phyloP scores from a whole-genome alignment of 1,140 invertebrate species.

The Frieseomelitta varia region DNA sequence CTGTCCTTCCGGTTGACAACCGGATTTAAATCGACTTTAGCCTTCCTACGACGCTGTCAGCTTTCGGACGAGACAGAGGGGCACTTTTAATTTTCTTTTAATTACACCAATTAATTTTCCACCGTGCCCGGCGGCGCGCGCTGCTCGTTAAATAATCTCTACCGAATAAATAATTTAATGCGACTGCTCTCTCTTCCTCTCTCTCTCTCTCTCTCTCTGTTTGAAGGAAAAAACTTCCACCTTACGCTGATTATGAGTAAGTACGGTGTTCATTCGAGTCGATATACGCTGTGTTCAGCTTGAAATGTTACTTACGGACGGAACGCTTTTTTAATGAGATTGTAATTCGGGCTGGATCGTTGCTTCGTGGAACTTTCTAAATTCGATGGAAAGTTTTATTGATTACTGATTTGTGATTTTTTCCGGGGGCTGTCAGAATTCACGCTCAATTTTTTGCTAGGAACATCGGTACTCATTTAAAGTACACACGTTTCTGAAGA shows the following conservation, averaged over 20 bases:
- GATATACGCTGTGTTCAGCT: neutral
- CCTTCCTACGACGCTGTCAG: constrained; percentile 53
- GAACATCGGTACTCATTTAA: neutral
- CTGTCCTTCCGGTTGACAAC: constrained; percentile 46
- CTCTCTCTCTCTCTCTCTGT: neutral
- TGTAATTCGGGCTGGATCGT: neutral
- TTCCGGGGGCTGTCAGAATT: neutral
- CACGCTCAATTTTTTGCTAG: neutral
- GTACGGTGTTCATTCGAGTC: neutral
- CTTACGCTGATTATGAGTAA: neutral
- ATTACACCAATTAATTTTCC: constrained; percentile 65
- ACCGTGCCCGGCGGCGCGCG: neutral
- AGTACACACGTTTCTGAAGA: neutral
- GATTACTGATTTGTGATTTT: neutral
- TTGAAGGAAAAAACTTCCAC: neutral
- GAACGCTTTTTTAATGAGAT: neutral
- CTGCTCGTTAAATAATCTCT: constrained; percentile 49
- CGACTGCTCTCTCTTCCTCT: neutral
- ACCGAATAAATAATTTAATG: constrained; percentile 44
- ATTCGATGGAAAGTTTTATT: neutral
- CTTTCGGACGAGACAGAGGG: constrained; percentile 31
- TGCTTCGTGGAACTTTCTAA: neutral
- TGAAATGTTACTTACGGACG: neutral
- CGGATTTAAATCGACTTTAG: constrained; percentile 66
- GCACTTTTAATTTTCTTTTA: constrained; percentile 69